Base-by-base conservation (phyloP, 1,140 invertebrate species). In the Stegodyphus mimosarum region DNA sequence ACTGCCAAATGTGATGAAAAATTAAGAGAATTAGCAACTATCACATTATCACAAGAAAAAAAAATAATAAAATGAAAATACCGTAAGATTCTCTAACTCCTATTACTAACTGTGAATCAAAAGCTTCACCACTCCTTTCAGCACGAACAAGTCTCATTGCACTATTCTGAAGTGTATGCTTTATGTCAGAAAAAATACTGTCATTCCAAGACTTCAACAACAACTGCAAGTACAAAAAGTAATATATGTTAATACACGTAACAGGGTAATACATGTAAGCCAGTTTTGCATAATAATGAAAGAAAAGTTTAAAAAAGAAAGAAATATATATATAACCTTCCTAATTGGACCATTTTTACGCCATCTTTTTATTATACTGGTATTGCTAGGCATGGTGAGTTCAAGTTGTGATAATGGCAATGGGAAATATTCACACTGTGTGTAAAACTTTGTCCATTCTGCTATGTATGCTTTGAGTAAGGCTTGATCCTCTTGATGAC, bases 131-230 rank as follows among this genome's bases (percentile, higher is more conserved):
- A 92, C 98, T 98, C 88, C 98, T 92, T 91, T 99, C 98, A 7
- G 96, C 95, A 90, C 97, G 95, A 13, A 99, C 96, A 87, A 99
- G 92, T 91, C 97, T 97, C 97, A 99, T 99, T 9, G 98, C 98
- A 88, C 96, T 97, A 90, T 97, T 95, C 91, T 99, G 97, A 53
- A 99, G 92, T 87, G 95, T 93, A 89, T 97, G 94, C 91, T 98
- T 92, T 87, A 99, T 98, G 90, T 98, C 95, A 89, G 93, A 94
- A 91, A 99, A 99, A 89, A 99, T 99, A 90, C 95, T 97, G 90
- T 96, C 94, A 92, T 99, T 99, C 98, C 98, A 99, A 88, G 95
- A 97, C 90, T 99, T 97, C 87, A 99, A 92, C 98, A 99, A 99
- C 73, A 99, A 91, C 93, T 99, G 93, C 66, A 88, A 87, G 18